A percentile compares a stretch with the other conserved stretches of the same genome.
These are phyloP conservation scores for Sphaerophoria rueppellii DNA, from an alignment of 2,888 invertebrate genomes.

Conservation along the genomic window DNA sequence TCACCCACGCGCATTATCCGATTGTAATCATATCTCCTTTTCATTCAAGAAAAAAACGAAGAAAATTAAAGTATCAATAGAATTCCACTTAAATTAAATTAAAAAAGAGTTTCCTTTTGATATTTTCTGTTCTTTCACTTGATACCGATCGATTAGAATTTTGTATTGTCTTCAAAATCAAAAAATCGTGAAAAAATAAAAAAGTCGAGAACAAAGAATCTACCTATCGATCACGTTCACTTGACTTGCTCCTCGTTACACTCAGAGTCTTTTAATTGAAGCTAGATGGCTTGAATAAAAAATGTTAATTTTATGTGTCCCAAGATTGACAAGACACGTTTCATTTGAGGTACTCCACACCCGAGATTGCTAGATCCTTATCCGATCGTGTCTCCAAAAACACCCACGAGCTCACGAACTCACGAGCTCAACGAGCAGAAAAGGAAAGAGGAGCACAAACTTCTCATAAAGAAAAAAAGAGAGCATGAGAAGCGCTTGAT, in stretches of 20 bases:
- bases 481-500: too few species aligned
- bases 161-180: conserved; percentile 50
- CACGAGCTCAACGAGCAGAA: too few species aligned
- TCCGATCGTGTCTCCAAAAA: too few species aligned
- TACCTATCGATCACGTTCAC: conserved; percentile 70
- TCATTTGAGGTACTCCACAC: too few species aligned
- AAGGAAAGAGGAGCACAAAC: too few species aligned
- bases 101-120: conserved; percentile 32
- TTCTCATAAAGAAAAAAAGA: too few species aligned
- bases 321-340: too few species aligned
- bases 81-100: conserved; percentile 43
- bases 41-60: conserved; percentile 7
- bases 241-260: conserved; percentile 3
- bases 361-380: too few species aligned
- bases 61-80: conserved; percentile 12
- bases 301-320: too few species aligned
- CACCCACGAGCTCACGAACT: too few species aligned
- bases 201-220: conserved; percentile 55
- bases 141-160: conserved; percentile 61
- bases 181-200: background rate
- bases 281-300: too few species aligned
- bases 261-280: background rate
- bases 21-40: conserved; percentile 53
- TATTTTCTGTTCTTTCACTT: background rate
- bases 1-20: conserved; percentile 18